Evolutionary conservation across 1,140 invertebrate genomes (phyloP).

Genomic region (Hesperophylax magnus): DNA sequence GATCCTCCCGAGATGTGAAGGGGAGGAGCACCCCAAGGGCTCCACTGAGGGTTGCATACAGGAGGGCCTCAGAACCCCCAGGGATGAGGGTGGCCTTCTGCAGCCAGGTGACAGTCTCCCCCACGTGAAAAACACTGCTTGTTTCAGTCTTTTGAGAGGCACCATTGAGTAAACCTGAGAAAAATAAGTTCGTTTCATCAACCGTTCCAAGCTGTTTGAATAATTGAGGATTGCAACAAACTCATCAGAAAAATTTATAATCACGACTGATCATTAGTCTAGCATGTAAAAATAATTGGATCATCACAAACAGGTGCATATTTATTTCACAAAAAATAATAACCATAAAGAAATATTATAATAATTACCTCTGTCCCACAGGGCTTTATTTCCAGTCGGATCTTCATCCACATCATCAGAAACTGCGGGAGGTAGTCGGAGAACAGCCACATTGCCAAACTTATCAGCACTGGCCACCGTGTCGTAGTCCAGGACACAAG

Average conservation of each 20-base stretch:
- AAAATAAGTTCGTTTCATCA: constrained; percentile 33
- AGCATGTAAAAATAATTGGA: constrained; percentile 65
- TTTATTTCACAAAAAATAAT: background rate
- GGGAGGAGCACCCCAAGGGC: constrained; percentile 96
- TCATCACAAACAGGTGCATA: constrained; percentile 46
- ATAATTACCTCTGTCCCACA: constrained; percentile 92
- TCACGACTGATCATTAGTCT: constrained; percentile 69
- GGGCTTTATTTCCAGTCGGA: constrained; percentile 97
- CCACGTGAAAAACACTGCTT: constrained; percentile 94
- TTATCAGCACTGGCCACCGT: constrained; percentile 97
- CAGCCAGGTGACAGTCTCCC: constrained; percentile 91
- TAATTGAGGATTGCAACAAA: background rate
- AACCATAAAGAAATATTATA: background rate
- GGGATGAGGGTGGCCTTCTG: constrained; percentile 97
- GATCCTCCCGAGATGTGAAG: constrained; percentile 98
- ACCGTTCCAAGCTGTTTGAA: too few species aligned
- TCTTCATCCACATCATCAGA: constrained; percentile 99
- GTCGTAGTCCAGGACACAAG: constrained; percentile 95
- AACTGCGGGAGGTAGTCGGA: constrained; percentile 90
- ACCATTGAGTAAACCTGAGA: constrained; percentile 86
- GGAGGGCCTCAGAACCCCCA: constrained; percentile 94
- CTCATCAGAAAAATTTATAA: constrained; percentile 58
- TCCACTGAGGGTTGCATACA: constrained; percentile 97
- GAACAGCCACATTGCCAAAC: constrained; percentile 97
- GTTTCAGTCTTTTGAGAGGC: constrained; percentile 98